A percentile compares a stretch with the other conserved stretches of the same genome.
Conservation (phyloP, 2,113 vertebrate genomes). For the Donacobius atricapilla region DNA sequence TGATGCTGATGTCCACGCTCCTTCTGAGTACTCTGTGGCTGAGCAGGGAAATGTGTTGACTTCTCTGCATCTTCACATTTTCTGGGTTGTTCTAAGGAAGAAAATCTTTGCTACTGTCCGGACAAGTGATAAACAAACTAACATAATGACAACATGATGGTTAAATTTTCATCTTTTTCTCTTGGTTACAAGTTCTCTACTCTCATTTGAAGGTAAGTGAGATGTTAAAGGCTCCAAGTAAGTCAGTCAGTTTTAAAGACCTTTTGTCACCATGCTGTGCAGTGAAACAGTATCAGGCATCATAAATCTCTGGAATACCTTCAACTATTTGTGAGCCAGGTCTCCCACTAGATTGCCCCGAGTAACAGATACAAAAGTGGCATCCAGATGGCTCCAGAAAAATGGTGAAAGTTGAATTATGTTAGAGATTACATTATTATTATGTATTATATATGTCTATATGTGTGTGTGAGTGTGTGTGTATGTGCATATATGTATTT, state of each 20-base stretch:
- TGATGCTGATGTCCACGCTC: accelerated
- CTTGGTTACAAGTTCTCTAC: neutral
- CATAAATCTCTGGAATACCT: neutral
- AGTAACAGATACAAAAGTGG: neutral
- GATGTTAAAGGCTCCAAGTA: accelerated
- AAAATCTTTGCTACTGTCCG: neutral
- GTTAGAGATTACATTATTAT: neutral
- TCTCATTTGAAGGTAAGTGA: neutral
- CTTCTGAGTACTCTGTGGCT: neutral
- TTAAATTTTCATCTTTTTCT: neutral
- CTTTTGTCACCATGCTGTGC: neutral
- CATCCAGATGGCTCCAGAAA: neutral
- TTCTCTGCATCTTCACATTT: neutral
- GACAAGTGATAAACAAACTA: neutral
- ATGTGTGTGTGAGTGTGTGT: neutral
- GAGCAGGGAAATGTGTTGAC: neutral
- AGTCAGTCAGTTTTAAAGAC: neutral
- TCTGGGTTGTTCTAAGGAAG: neutral
- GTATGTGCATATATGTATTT: accelerated
- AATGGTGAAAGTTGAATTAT: neutral
- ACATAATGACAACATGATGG: neutral
- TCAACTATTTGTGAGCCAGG: neutral
- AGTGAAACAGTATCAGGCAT: neutral
- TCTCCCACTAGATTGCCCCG: neutral
- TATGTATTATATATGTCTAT: too few species aligned